Base-by-base conservation (phyloP, 2,888 invertebrate species). In the Tipula unca region DNA sequence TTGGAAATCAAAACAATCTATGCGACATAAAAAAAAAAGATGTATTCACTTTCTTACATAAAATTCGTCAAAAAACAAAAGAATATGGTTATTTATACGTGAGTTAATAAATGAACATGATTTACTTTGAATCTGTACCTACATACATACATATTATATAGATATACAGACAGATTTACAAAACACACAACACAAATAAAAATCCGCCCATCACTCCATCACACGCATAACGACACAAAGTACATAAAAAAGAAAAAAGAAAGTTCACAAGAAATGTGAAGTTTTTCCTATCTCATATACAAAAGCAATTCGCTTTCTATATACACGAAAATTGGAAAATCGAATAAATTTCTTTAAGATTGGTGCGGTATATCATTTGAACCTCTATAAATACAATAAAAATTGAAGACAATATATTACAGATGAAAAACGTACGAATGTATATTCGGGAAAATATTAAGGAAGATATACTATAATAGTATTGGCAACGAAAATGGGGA, bases 91-190 rank as follows among this genome's bases (percentile, higher is more conserved):
- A 69, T 69, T 69, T 69, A 69, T 69, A 69, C 69, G 69, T 69
- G 69, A 69, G 69, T 69, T 69, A 69, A 69, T 69, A 69, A 69
- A 69, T 25, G 69, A 69, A 69, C 69, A 69, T 69, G 69, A 69
- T 69, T 69, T 69, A 69, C 25, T 69, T 69, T 13, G 25, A 69
- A 69, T 69, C 25, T 69, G n/a, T n/a, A n/a, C n/a, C n/a, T n/a
- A n/a, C n/a, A n/a, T n/a, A n/a, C n/a, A n/a, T n/a, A n/a, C n/a
- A n/a, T n/a, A n/a, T n/a, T n/a, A n/a, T n/a, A n/a, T 69, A 25
- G 8, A 17, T 2, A 48, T 20, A 69, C 69, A 25, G 25, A 25
- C 69, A 69, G 25, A 69, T 69, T 1, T 20, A 69, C 20, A 25
- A 69, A 69, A 13, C 25, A 13, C 25, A 69, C 13, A 69, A 69